Evolutionary conservation across 2,888 invertebrate genomes (phyloP).

Genomic region (Fragum sueziense): DNA sequence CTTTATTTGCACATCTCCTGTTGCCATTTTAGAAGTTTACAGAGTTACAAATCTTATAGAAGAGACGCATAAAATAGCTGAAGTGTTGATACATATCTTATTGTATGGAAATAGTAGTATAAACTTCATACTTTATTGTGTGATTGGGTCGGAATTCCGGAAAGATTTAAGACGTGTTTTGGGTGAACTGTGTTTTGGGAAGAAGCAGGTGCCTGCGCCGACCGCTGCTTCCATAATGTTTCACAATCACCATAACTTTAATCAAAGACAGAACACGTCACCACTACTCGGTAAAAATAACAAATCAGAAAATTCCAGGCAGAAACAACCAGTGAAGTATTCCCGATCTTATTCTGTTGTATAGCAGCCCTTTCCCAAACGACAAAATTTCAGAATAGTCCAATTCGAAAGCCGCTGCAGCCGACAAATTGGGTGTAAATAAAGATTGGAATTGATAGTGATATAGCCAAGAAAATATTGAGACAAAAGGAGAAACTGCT

Average conservation of each 20-base stretch:
- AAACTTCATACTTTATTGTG: constrained; percentile 54
- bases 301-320: background rate
- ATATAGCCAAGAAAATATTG: no score
- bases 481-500: no score
- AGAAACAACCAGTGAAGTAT: background rate
- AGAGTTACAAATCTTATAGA: background rate
- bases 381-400: no score
- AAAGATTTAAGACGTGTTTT: constrained; percentile 43
- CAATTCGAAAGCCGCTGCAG: no score
- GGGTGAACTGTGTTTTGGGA: constrained; percentile 14
- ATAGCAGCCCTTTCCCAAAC: no score
- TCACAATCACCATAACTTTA: background rate
- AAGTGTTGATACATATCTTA: constrained; percentile 42
- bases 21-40: constrained; percentile 36
- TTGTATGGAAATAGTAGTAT: constrained; percentile 50
- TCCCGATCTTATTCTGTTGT: constrained; percentile 16
- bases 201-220: background rate
- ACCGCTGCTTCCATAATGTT: background rate
- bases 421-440: no score
- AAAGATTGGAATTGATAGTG: no score
- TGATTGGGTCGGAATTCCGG: constrained; percentile 50
- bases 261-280: background rate
- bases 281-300: constrained; percentile 11
- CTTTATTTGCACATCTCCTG: constrained; percentile 40
- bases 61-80: background rate